A percentile compares a stretch with the other conserved stretches of the same genome.
phyloP scores from a whole-genome alignment of 2,888 invertebrate genomes.

The Hydriomena furcata region DNA sequence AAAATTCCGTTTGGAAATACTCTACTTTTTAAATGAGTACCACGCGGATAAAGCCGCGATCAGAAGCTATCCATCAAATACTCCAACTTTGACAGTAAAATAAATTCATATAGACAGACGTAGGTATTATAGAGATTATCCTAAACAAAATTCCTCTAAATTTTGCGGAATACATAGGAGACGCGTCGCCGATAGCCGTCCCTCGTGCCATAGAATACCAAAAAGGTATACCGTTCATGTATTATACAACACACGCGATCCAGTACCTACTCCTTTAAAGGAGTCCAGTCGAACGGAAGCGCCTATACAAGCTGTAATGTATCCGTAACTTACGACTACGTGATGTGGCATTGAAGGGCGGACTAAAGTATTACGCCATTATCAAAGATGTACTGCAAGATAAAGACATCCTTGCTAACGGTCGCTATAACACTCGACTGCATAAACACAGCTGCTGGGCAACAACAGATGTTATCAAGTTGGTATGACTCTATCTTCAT shows the following conservation, averaged over 20 bases:
- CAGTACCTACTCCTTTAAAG: slow-evolving; percentile 22
- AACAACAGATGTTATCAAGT: too few species aligned
- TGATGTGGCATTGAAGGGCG: slow-evolving; percentile 16
- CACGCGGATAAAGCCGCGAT: too few species aligned
- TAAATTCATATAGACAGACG: too few species aligned
- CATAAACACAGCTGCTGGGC: too few species aligned
- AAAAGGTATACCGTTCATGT: slow-evolving; percentile 18
- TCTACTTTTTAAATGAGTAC: too few species aligned
- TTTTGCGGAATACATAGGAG: slow-evolving; percentile 13
- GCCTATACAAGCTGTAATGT: slow-evolving; percentile 12
- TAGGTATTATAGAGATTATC: too few species aligned
- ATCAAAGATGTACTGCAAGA: not conserved
- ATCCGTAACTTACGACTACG: slow-evolving; percentile 17
- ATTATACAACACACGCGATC: slow-evolving; percentile 22
- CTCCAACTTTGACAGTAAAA: too few species aligned
- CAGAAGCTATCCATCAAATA: too few species aligned
- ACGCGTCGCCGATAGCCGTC: slow-evolving; percentile 12
- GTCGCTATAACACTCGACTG: not conserved
- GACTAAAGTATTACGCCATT: slow-evolving; percentile 11
- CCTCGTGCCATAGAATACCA: slow-evolving; percentile 1
- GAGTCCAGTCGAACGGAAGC: slow-evolving; percentile 20
- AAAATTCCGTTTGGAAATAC: too few species aligned
- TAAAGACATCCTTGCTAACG: not conserved
- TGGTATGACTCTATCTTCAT: too few species aligned
- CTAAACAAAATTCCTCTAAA: slow-evolving; percentile 3